Evolutionary conservation across 2,113 vertebrate species (phyloP).

Genomic region (Nymphicus hollandicus): DNA sequence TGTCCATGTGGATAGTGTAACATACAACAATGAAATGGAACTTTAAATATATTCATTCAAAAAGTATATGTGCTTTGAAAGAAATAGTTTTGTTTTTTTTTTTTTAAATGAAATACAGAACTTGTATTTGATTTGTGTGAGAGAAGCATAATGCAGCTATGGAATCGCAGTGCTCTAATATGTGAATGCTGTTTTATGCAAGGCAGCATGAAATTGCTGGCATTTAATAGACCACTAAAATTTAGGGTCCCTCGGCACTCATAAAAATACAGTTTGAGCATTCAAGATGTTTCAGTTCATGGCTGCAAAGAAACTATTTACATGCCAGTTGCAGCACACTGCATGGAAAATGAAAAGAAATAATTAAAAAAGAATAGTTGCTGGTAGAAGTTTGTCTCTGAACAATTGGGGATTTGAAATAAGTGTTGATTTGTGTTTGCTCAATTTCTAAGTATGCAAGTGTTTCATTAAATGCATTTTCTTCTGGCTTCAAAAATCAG

Average conservation of each 20-base stretch:
- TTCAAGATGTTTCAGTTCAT: slow-evolving; percentile 81
- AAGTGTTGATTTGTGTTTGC: slow-evolving; percentile 16
- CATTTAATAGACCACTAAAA: slow-evolving; percentile 89
- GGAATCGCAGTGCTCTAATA: slow-evolving; percentile 74
- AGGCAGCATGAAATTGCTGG: slow-evolving; percentile 86
- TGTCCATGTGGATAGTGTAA: not conserved
- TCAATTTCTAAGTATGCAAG: slow-evolving; percentile 32
- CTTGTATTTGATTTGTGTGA: slow-evolving; percentile 62
- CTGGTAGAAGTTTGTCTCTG: slow-evolving; percentile 64
- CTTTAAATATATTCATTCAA: not conserved
- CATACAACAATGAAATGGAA: not conserved
- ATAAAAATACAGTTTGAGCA: slow-evolving; percentile 87
- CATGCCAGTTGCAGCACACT: slow-evolving; percentile 74
- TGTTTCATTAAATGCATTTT: slow-evolving; percentile 54
- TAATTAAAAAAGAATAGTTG: slow-evolving; percentile 69
- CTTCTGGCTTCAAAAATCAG: slow-evolving; percentile 34
- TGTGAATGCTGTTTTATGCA: slow-evolving; percentile 86
- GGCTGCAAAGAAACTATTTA: slow-evolving; percentile 80
- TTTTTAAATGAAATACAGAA: slow-evolving; percentile 55
- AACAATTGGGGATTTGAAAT: slow-evolving; percentile 66
- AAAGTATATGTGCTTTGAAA: slow-evolving; percentile 49
- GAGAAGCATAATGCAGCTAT: slow-evolving; percentile 76
- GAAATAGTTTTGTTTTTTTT: not conserved
- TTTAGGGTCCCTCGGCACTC: slow-evolving; percentile 81
- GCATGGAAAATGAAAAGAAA: slow-evolving; percentile 74